Conservation (phyloP, 2,797 vertebrate species). For the Novumbra hubbsi region DNA sequence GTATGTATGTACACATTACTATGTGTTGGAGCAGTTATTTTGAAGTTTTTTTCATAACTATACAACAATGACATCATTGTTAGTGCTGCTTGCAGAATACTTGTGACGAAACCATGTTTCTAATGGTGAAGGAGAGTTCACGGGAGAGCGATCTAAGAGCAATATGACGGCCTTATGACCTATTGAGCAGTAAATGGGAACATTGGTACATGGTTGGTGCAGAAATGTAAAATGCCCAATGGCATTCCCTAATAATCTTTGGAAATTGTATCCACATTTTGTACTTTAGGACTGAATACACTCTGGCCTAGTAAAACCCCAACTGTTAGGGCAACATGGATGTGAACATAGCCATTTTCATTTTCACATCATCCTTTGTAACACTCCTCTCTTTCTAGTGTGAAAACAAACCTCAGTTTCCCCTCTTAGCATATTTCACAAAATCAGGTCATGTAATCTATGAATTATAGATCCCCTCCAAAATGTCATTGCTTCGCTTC, state of each 20-base stretch:
- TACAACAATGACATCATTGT: too few relatives aligned
- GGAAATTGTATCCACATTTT: background rate
- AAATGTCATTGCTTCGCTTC: background rate
- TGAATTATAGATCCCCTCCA: conserved; percentile 23
- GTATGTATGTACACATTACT: too few relatives aligned
- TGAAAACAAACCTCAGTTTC: background rate
- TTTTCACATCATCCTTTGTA: background rate
- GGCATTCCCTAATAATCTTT: background rate
- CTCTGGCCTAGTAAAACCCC: background rate
- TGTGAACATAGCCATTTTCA: background rate
- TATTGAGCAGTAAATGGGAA: background rate
- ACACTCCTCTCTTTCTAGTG: background rate
- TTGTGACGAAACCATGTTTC: background rate
- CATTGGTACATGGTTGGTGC: background rate
- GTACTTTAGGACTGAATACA: background rate
- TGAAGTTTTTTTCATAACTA: too few relatives aligned
- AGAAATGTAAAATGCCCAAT: background rate
- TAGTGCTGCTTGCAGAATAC: too few relatives aligned
- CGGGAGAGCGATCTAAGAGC: background rate
- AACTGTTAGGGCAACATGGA: background rate
- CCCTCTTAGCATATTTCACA: background rate
- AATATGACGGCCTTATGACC: background rate
- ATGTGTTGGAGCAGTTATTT: too few relatives aligned
- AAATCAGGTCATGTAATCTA: conserved; percentile 16
- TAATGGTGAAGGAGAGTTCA: background rate